phyloP scores from a whole-genome alignment of 2,797 vertebrate genomes.

The Sylvia borin region DNA sequence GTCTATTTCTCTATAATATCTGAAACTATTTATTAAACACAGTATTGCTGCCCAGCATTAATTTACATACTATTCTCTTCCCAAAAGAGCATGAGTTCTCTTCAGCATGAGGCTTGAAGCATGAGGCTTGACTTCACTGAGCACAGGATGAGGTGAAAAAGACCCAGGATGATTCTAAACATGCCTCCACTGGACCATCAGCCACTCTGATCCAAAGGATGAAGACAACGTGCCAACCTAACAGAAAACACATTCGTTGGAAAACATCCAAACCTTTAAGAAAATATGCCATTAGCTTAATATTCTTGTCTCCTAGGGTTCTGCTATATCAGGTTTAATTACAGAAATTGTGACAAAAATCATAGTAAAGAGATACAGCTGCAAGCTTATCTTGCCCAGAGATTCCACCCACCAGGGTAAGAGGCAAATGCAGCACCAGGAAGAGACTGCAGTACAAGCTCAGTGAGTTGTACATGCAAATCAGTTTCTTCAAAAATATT shows the following conservation, averaged over 20 bases:
- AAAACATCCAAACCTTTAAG: conserved; percentile 20
- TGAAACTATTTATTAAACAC: not conserved
- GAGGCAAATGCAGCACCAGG: not conserved
- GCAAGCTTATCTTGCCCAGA: not conserved
- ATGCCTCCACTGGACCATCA: not conserved
- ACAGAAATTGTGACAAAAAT: conserved; percentile 28
- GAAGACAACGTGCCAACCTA: not conserved
- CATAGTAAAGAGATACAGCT: not conserved
- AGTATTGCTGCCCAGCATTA: not conserved
- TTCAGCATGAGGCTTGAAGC: not conserved
- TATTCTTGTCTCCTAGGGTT: not conserved
- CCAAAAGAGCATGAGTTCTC: not conserved
- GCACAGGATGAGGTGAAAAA: not conserved
- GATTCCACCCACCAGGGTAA: not conserved
- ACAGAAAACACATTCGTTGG: not conserved
- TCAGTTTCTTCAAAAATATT: not conserved
- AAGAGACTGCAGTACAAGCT: not conserved
- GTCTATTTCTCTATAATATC: not conserved
- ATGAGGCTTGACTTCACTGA: not conserved
- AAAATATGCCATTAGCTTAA: not conserved
- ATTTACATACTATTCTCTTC: not conserved
- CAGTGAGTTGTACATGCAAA: not conserved
- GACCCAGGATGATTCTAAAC: not conserved
- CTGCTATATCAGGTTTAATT: conserved; percentile 21
- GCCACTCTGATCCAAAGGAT: not conserved